These are phyloP conservation scores for Agapostemon virescens DNA, from an alignment of 2,888 invertebrate species.

Conservation along the genomic window DNA sequence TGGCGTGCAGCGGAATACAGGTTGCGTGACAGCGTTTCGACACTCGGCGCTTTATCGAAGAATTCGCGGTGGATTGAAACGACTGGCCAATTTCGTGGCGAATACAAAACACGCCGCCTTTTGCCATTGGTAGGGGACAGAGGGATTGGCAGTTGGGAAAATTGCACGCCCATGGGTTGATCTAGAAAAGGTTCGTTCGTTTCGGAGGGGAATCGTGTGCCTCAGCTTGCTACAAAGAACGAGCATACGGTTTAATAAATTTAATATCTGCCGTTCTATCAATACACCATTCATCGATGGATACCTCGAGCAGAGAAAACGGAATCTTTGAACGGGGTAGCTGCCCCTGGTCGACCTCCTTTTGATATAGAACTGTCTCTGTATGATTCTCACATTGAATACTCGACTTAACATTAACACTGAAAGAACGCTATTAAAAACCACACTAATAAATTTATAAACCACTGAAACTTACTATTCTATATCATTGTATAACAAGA, in stretches of 20 bases:
- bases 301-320: not conserved
- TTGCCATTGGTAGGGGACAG: constrained; percentile 20
- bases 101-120: constrained; percentile 13
- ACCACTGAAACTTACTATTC: not conserved
- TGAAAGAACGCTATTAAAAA: not conserved
- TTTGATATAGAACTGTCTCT: not conserved
- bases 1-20: not conserved
- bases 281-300: not conserved
- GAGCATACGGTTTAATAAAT: constrained; percentile 8
- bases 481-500: not conserved
- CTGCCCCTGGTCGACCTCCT: not conserved
- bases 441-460: not conserved
- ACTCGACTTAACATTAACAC: not conserved
- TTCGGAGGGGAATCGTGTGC: constrained; percentile 8
- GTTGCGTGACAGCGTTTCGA: not conserved
- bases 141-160: constrained; percentile 46
- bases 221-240: not conserved
- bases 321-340: constrained; percentile 4
- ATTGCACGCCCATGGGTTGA: constrained; percentile 49
- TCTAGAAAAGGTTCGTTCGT: constrained; percentile 46
- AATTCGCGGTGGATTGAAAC: constrained; percentile 17
- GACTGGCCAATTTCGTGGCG: constrained; percentile 27
- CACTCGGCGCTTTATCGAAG: not conserved
- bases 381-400: not conserved
- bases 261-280: not conserved